Base-by-base conservation (phyloP, 2,797 vertebrate species). In the Enteromius unitaeniatus region DNA sequence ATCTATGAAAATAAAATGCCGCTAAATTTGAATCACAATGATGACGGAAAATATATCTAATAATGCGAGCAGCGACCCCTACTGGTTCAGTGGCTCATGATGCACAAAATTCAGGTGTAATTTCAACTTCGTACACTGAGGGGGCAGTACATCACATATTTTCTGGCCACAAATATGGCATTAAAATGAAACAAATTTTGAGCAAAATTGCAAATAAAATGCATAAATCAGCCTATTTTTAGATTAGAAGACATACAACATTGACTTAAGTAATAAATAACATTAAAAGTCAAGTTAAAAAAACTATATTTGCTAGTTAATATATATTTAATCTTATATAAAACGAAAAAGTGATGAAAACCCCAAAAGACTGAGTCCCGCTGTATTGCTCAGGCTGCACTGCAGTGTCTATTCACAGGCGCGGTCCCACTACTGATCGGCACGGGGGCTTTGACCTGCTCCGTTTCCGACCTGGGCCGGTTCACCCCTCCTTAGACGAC, bases 401-500 rank as follows among this genome's bases (percentile, higher is more conserved):
- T 87, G 45, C 88, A 87, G 81, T 34, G 84, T 75, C 88, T 88
- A 87, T 85, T 89, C 88, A 86, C 86, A 85, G 88, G 84, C 83
- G 87, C 88, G 68, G 77, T 81, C 88, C 87, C 87, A 81, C 88
- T 85, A 89, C 88, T 86, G 88, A 86, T 78, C 88, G 78, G 78
- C 84, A 89, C 84, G 87, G 87, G 86, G 83, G 84, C 40, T 89
- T 89, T 89, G 83, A 84, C 85, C 88, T 89, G 88, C 87, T 88
- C 85, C 88, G 88, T 89, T 74, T 60, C 85, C 87, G 88, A 87
- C 88, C 86, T 89, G 88, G 88, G 84, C 84, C 84, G 88, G 88
- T 89, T 49, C 88, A 81, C 86, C 86, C 88, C 88, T 89, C 88
- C 84, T 86, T 87, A 86, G 75, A 45, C 86, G 75, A 87, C 84